phyloP scores from a whole-genome alignment of 2,797 vertebrate species.

The Mallotus villosus region DNA sequence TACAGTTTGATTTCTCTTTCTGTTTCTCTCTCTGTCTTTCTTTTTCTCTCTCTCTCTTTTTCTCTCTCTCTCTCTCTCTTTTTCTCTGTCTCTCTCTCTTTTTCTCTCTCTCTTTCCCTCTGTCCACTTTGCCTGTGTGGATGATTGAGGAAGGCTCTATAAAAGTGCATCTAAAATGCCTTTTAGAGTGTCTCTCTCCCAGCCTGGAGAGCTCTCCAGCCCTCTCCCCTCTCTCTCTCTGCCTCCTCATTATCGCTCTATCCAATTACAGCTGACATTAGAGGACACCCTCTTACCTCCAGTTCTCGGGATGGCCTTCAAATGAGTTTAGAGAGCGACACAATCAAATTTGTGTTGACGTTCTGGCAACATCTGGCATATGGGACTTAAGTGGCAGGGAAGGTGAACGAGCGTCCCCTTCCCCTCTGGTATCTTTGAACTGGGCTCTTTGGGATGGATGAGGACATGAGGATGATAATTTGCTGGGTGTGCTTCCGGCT shows the following conservation, averaged over 20 bases:
- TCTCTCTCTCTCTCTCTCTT: slow-evolving; percentile 8
- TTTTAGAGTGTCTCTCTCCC: slow-evolving; percentile 43
- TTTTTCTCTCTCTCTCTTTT: slow-evolving; percentile 12
- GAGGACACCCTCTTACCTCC: slow-evolving; percentile 60
- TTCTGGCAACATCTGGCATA: slow-evolving; percentile 60
- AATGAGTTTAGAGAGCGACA: slow-evolving; percentile 65
- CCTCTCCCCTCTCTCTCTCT: slow-evolving; percentile 41
- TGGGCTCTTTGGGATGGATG: too few relatives aligned
- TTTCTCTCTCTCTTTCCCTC: slow-evolving; percentile 5
- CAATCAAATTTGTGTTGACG: slow-evolving; percentile 68
- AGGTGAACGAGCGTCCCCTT: slow-evolving; percentile 25
- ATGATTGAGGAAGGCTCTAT: slow-evolving; percentile 49
- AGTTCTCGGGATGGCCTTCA: slow-evolving; percentile 56
- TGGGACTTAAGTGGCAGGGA: slow-evolving; percentile 55
- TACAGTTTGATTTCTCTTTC: slow-evolving; percentile 27
- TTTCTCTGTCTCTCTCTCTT: not conserved
- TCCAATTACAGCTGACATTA: slow-evolving; percentile 70
- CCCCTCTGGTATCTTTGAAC: too few relatives aligned
- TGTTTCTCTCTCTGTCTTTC: not conserved
- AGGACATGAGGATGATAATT: too few relatives aligned
- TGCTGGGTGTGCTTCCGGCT: too few relatives aligned
- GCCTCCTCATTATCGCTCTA: slow-evolving; percentile 61
- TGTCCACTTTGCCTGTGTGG: slow-evolving; percentile 33
- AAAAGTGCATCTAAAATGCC: slow-evolving; percentile 52
- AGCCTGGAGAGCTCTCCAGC: slow-evolving; percentile 42